Conservation (phyloP, 2,797 vertebrate species). For the Pseudochaenichthys georgianus region DNA sequence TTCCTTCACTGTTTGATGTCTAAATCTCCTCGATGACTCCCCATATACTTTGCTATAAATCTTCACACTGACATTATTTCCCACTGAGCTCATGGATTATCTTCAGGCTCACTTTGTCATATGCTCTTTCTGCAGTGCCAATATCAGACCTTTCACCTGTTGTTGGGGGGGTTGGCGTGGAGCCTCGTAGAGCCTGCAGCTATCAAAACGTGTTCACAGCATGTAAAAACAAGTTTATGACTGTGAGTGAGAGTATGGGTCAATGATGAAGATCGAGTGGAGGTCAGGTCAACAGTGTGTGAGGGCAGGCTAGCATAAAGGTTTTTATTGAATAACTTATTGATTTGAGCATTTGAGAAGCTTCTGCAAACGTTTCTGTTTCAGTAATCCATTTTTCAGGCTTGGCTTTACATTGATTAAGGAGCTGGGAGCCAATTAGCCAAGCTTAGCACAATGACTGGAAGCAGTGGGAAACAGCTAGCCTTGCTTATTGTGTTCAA, state of each 20-base stretch:
- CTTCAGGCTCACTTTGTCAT: conserved; percentile 22
- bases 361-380: conserved; percentile 13
- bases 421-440: neutral
- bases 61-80: conserved; percentile 32
- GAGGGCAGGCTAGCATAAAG: neutral
- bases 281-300: conserved; percentile 34
- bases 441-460: neutral
- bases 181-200: conserved; percentile 15
- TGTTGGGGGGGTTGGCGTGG: conserved; percentile 2
- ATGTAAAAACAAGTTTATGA: conserved; percentile 24
- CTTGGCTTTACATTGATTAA: neutral
- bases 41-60: conserved; percentile 28
- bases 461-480: neutral
- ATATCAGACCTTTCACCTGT: conserved; percentile 69
- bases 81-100: conserved; percentile 50
- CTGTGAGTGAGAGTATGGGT: conserved; percentile 26
- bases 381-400: conserved; percentile 14
- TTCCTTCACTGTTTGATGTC: conserved; percentile 58
- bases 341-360: conserved; percentile 2
- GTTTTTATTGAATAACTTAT: conserved; percentile 5
- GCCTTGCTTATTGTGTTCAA: neutral
- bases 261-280: neutral
- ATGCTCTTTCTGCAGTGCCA: conserved; percentile 36
- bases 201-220: conserved; percentile 28
- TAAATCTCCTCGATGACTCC: conserved; percentile 47